A percentile compares a stretch with the other conserved stretches of the same genome.
Conservation (phyloP, 2,888 invertebrate genomes). For the Cantharis rufa region DNA sequence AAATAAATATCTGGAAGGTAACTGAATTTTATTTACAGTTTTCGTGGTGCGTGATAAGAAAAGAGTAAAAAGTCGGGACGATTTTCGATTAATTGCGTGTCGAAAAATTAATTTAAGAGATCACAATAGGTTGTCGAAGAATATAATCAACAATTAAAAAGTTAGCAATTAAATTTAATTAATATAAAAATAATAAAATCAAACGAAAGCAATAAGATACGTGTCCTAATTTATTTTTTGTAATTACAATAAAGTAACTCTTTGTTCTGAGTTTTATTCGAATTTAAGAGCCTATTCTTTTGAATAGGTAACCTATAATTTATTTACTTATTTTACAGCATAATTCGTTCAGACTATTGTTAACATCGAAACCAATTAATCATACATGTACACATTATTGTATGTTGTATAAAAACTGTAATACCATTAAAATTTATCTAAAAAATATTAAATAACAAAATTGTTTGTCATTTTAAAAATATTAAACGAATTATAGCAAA, state of each 20-base stretch:
- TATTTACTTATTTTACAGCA: constrained; percentile 25
- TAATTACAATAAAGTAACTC: constrained; percentile 10
- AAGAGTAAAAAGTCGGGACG: neutral
- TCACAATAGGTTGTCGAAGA: neutral
- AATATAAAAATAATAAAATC: constrained; percentile 1
- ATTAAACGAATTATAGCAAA: constrained; percentile 8
- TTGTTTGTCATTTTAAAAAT: constrained; percentile 6
- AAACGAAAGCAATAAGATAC: neutral
- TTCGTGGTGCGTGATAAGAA: neutral
- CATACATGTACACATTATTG: constrained; percentile 14
- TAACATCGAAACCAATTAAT: constrained; percentile 21
- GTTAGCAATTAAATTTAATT: neutral
- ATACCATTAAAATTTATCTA: constrained; percentile 14
- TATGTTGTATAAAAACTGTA: constrained; percentile 11
- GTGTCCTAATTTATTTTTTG: constrained; percentile 20
- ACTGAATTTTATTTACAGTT: neutral
- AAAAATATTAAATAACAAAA: constrained; percentile 14
- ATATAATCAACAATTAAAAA: constrained; percentile 1
- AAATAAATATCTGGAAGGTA: neutral
- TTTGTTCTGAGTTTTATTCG: constrained; percentile 24
- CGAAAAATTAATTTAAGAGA: neutral
- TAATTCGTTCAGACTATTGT: constrained; percentile 27
- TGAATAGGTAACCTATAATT: constrained; percentile 20
- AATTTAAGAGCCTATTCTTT: constrained; percentile 22
- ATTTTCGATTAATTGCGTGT: neutral